These are phyloP conservation scores for Amblyornis subalaris DNA, from an alignment of 2,113 vertebrate genomes.

Conservation along the genomic window DNA sequence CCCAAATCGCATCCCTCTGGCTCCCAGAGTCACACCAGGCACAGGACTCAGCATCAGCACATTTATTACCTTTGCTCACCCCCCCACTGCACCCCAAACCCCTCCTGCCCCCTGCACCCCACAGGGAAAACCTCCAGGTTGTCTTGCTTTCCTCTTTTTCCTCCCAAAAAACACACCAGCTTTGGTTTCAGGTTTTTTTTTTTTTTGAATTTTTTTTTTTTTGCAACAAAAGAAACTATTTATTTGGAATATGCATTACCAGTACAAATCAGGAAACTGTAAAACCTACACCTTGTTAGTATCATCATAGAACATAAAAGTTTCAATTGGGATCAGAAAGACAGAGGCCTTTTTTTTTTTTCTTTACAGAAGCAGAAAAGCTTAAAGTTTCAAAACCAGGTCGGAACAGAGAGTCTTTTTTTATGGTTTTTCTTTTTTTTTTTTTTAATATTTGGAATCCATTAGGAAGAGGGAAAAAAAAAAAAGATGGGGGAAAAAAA, in stretches of 20 bases:
- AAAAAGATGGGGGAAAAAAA: conserved; percentile 14
- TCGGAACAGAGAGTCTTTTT: conserved; percentile 77
- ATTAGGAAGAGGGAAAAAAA: conserved; percentile 35
- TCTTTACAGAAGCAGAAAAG: conserved; percentile 87
- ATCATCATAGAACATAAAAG: conserved; percentile 88
- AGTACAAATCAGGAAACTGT: conserved; percentile 96
- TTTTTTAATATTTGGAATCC: conserved; percentile 71
- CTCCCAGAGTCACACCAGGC: not conserved
- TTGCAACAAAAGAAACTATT: conserved; percentile 94
- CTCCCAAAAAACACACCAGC: conserved; percentile 78
- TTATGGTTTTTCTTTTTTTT: not conserved
- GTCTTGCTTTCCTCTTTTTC: not conserved
- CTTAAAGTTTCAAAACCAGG: conserved; percentile 83
- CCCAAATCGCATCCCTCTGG: not conserved
- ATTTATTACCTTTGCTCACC: not conserved
- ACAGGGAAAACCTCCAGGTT: not conserved
- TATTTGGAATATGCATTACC: conserved; percentile 96
- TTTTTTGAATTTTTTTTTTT: conserved; percentile 8
- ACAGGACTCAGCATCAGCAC: not conserved
- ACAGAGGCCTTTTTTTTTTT: conserved; percentile 77
- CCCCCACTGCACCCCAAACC: not conserved
- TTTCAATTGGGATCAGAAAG: conserved; percentile 79
- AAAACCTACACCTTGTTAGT: conserved; percentile 89
- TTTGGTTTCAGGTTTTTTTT: not conserved
- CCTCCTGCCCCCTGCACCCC: not conserved